A percentile compares a stretch with the other conserved stretches of the same genome.
phyloP scores from a whole-genome alignment of 2,113 vertebrate genomes.

The Gambusia affinis region DNA sequence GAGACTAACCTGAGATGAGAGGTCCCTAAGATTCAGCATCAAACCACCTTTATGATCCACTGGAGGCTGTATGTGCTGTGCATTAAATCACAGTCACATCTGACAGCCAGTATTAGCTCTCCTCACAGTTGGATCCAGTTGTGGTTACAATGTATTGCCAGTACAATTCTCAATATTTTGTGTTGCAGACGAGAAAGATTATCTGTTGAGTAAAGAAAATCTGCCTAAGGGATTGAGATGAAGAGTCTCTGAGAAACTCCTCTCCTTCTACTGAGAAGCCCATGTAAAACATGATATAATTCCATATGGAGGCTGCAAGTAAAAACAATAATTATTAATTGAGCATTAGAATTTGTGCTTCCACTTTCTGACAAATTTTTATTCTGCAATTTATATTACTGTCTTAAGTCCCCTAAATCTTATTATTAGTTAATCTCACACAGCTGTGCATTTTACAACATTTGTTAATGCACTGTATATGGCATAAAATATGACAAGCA shows the following conservation, averaged over 20 bases:
- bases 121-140: not conserved
- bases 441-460: constrained; percentile 78
- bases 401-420: constrained; percentile 73
- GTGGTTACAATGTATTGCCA: not conserved
- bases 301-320: constrained; percentile 27
- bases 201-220: not conserved
- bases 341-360: constrained; percentile 50
- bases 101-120: constrained; percentile 10
- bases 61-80: constrained; percentile 29
- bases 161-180: constrained; percentile 12
- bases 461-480: constrained; percentile 79
- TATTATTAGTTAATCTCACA: constrained; percentile 59
- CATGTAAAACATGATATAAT: constrained; percentile 28
- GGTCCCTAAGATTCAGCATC: constrained; percentile 62
- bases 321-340: constrained; percentile 46
- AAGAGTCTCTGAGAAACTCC: not conserved
- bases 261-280: not conserved
- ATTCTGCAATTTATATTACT: constrained; percentile 69
- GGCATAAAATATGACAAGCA: constrained; percentile 78
- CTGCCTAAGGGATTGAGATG: constrained; percentile 1
- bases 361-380: constrained; percentile 48
- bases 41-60: constrained; percentile 59
- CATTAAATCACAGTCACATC: constrained; percentile 30
- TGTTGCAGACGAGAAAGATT: constrained; percentile 1
- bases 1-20: constrained; percentile 66